Percentiles rank a stretch among this genome's conserved stretches.
Evolutionary conservation across 2,888 invertebrate species (phyloP).

Genomic region (Tribolium freemani): DNA sequence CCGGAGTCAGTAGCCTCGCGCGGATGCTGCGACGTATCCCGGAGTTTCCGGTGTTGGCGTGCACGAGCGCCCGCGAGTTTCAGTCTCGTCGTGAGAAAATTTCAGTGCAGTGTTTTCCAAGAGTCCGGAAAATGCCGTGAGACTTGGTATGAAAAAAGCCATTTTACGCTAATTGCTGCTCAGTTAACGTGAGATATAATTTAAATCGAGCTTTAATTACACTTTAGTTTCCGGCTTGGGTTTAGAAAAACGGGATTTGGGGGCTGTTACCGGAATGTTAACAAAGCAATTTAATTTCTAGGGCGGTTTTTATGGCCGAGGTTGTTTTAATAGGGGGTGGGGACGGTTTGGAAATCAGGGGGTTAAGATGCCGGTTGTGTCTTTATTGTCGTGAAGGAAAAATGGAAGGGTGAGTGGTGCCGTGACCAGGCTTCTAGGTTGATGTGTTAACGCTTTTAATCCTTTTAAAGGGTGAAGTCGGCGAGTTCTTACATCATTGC

Average conservation of each 20-base stretch:
- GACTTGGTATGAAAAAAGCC: not conserved
- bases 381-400: slow-evolving; percentile 16
- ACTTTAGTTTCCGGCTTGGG: slow-evolving; percentile 8
- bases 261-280: not conserved
- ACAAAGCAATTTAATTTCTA: slow-evolving; percentile 4
- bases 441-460: slow-evolving; percentile 13
- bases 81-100: not conserved
- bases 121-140: slow-evolving; percentile 2
- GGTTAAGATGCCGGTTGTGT: slow-evolving; percentile 4
- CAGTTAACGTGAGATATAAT: not conserved
- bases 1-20: slow-evolving; percentile 63
- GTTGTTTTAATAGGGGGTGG: not conserved
- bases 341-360: not conserved
- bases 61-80: slow-evolving; percentile 1
- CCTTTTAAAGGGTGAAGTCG: slow-evolving; percentile 7
- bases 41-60: slow-evolving; percentile 17
- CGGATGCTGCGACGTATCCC: slow-evolving; percentile 53
- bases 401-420: not conserved
- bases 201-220: slow-evolving; percentile 21
- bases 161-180: not conserved
- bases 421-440: not conserved
- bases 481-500: slow-evolving; percentile 7
- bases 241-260: slow-evolving; percentile 2
- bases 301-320: not conserved
- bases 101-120: slow-evolving; percentile 9